A percentile compares a stretch with the other conserved stretches of the same genome.
phyloP scores from a whole-genome alignment of 1,140 invertebrate species.

The Goniozus legneri region DNA sequence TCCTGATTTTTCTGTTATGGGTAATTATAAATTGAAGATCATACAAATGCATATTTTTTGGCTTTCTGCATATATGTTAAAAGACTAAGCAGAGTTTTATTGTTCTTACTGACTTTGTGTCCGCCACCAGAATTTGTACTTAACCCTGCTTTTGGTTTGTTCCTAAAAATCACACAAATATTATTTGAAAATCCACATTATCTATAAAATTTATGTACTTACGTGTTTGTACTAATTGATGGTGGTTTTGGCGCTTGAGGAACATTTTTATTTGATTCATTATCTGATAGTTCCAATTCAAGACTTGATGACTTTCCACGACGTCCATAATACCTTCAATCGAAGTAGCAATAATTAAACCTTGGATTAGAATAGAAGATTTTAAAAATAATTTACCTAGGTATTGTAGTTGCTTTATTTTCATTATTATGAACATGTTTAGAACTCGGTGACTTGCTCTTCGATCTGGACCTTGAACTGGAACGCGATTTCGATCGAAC shows the following conservation, averaged over 20 bases:
- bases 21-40: too few relatives aligned
- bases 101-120: slow-evolving; percentile 95
- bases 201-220: slow-evolving; percentile 20
- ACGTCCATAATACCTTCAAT: slow-evolving; percentile 65
- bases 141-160: slow-evolving; percentile 57
- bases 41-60: slow-evolving; percentile 7
- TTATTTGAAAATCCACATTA: slow-evolving; percentile 2
- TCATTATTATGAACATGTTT: slow-evolving; percentile 43
- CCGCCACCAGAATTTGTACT: slow-evolving; percentile 72
- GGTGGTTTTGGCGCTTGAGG: slow-evolving; percentile 33
- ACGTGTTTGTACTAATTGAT: slow-evolving; percentile 42
- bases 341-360: not conserved
- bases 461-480: slow-evolving; percentile 43
- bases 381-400: slow-evolving; percentile 36
- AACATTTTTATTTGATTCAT: slow-evolving; percentile 42
- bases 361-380: slow-evolving; percentile 5
- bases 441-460: slow-evolving; percentile 36
- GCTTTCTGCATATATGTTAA: slow-evolving; percentile 41
- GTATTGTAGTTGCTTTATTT: slow-evolving; percentile 42
- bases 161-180: slow-evolving; percentile 33
- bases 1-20: too few relatives aligned
- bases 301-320: slow-evolving; percentile 58
- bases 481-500: slow-evolving; percentile 32
- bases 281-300: slow-evolving; percentile 49
- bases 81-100: slow-evolving; percentile 60